Evolutionary conservation across 2,888 invertebrate genomes (phyloP).

Genomic region (Cepaea hortensis): DNA sequence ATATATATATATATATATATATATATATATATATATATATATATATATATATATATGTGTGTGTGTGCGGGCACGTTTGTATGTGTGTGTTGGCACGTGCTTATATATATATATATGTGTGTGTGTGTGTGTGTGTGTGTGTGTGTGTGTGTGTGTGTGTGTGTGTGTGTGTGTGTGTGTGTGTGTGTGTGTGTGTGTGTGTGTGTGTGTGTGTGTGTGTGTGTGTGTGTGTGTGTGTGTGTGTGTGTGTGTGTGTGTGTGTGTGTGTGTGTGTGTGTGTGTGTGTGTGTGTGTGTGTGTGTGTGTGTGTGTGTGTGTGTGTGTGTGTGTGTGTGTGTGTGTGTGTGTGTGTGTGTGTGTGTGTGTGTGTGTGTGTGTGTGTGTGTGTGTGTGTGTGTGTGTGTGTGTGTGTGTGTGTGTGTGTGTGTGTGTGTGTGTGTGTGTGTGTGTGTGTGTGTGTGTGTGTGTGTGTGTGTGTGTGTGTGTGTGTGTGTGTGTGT

Average conservation of each 20-base stretch:
- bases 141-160: slow-evolving; percentile 17
- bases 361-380: background rate
- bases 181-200: slow-evolving; percentile 17
- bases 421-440: slow-evolving; percentile 16
- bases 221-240: slow-evolving; percentile 3
- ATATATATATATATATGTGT: too few species aligned
- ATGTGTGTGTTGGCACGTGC: background rate
- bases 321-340: background rate
- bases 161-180: slow-evolving; percentile 27
- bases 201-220: background rate
- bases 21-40: too few species aligned
- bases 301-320: background rate
- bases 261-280: background rate
- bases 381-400: slow-evolving; percentile 21
- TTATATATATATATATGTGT: background rate
- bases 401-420: slow-evolving; percentile 17
- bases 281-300: background rate
- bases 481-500: background rate
- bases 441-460: slow-evolving; percentile 19
- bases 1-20: too few species aligned
- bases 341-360: background rate
- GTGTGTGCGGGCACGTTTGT: too few species aligned
- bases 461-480: slow-evolving; percentile 16
- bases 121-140: background rate
- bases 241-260: background rate